Conservation (phyloP, 30 jellyfish, hydroid and myxozoan species). For the Hydractinia echinata region DNA sequence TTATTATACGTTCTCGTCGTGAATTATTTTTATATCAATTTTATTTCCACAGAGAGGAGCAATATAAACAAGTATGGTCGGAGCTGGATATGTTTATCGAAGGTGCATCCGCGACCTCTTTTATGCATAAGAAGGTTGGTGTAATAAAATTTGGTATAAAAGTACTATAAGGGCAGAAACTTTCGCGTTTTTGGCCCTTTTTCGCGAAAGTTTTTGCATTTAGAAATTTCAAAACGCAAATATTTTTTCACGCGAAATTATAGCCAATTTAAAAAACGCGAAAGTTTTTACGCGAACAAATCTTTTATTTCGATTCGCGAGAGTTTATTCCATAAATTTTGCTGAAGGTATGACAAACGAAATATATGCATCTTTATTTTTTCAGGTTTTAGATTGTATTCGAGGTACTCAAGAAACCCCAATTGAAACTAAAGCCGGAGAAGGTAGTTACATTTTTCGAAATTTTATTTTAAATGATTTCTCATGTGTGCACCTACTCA, state of each 20-base stretch:
- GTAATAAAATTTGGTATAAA: not conserved
- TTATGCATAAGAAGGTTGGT: slow-evolving; percentile 71
- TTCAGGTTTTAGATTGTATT: slow-evolving; percentile 68
- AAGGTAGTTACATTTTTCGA: not conserved
- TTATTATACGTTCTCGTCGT: too few species aligned
- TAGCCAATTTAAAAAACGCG: not conserved
- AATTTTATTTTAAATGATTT: not conserved
- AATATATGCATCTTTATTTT: not conserved
- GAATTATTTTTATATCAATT: not conserved
- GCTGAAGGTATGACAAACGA: too few species aligned
- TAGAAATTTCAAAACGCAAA: too few species aligned
- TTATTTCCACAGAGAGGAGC: slow-evolving; percentile 65
- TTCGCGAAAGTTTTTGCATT: too few species aligned
- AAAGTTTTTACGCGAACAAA: not conserved
- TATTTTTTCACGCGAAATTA: too few species aligned
- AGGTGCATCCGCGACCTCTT: slow-evolving; percentile 77
- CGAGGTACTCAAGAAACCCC: slow-evolving; percentile 75
- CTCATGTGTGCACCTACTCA: not conserved
- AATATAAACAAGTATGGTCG: slow-evolving; percentile 82
- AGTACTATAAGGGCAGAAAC: too few species aligned
- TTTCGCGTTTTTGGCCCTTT: too few species aligned
- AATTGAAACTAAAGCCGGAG: not conserved
- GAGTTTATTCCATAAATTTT: too few species aligned
- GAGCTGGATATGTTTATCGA: slow-evolving; percentile 66
- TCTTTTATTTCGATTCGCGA: not conserved